Evolutionary conservation across 2,113 vertebrate genomes (phyloP), one percentile per base, ranked within the genome.

Genomic region (Laterallus jamaicensis): DNA sequence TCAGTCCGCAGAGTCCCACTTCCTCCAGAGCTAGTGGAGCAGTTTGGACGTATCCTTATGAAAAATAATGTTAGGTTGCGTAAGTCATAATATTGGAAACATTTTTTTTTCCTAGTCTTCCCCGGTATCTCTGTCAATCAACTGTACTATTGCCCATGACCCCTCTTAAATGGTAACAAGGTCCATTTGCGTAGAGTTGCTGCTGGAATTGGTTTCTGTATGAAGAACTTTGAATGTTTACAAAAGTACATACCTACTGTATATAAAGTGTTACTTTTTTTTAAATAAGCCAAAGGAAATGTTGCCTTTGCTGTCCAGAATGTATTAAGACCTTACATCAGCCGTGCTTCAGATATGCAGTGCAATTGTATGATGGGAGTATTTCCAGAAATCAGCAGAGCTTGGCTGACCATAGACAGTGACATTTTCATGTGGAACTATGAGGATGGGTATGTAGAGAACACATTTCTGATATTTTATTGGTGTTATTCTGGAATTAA

Each of bases 301-400:
- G 77, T 88, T 88, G 8, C 32, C 1, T 18, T 58, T 92, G 15
- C 5, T 94, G 12, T 5, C 6, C 6, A 6, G n/a, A 63, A 15
- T n/a, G 4, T 28, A 22, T 93, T 94, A 96, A 64, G n/a, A 55
- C 97, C 97, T 99, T 99, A 99, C 98, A 98, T 97, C 83, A 54
- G 7, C 4, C 18, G 16, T 93, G 37, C 59, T 71, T 85, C 97
- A 99, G 99, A 99, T 96, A 99, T 99, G 99, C 99, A 99, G 44
- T 99, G 99, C 93, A 99, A 99, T 88, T 99, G 99, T 97, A 99
- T 99, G 99, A 99, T 99, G 99, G 99, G 99, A 68, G 99, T 99
- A 63, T 99, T 99, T 78, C 99, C 99, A 35, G 98, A 99, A 92
- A 99, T 99, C 82, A 98, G 97, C 95, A 98, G 99, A 94, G 99